A percentile compares a stretch with the other conserved stretches of the same genome.
Evolutionary conservation across 2,888 invertebrate species (phyloP).

Genomic region (Eilema depressum): DNA sequence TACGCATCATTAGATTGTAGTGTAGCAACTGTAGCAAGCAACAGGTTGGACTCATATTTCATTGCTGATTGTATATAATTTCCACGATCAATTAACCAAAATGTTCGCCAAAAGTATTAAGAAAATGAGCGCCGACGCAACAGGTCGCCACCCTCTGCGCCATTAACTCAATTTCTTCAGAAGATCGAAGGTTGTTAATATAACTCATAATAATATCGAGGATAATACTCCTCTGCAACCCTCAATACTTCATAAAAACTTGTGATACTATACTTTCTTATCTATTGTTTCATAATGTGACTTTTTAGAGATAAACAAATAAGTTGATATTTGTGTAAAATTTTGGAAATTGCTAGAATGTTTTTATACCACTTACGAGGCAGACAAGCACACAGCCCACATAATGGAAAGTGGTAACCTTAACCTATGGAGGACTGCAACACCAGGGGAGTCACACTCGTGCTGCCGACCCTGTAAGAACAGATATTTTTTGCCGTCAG

Average conservation of each 20-base stretch:
- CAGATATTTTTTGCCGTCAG: too few relatives aligned
- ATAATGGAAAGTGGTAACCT: too few relatives aligned
- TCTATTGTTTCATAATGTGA: too few relatives aligned
- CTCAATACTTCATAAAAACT: not conserved
- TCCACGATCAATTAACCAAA: conserved; percentile 1
- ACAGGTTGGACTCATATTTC: not conserved
- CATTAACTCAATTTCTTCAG: not conserved
- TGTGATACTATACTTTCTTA: not conserved
- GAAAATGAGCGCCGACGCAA: conserved; percentile 5
- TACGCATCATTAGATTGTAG: not conserved
- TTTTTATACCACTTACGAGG: too few relatives aligned
- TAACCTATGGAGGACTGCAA: too few relatives aligned
- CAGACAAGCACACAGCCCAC: too few relatives aligned
- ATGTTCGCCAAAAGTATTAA: conserved; percentile 3
- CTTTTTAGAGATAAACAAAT: too few relatives aligned
- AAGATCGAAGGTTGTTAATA: conserved; percentile 7
- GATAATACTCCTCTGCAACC: not conserved
- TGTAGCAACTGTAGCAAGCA: not conserved
- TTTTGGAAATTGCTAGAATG: too few relatives aligned
- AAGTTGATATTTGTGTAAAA: too few relatives aligned
- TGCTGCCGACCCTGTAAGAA: too few relatives aligned
- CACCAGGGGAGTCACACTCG: too few relatives aligned
- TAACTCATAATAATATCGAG: conserved; percentile 2
- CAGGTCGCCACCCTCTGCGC: not conserved
- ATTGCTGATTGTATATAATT: not conserved